These are phyloP conservation scores for Globodera ellingtonae DNA, from an alignment of 1,140 invertebrate species.

Conservation along the genomic window DNA sequence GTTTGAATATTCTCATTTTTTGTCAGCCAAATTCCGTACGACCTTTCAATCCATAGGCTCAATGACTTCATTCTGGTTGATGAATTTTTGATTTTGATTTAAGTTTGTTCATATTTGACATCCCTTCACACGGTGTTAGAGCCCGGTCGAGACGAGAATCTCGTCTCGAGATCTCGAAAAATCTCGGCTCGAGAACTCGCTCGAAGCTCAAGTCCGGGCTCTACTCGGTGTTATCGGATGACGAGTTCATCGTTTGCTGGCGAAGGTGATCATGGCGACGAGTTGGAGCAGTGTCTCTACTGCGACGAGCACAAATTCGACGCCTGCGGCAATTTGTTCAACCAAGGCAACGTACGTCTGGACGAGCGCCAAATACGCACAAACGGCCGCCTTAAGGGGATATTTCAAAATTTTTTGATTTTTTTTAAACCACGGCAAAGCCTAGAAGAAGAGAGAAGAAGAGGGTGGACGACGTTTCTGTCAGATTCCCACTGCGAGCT, in stretches of 20 bases:
- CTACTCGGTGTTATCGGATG: too few species aligned
- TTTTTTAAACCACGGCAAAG: slow-evolving; percentile 4
- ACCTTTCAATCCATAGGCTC: too few species aligned
- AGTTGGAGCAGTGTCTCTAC: slow-evolving; percentile 12
- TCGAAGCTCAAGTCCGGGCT: too few species aligned
- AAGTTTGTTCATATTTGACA: too few species aligned
- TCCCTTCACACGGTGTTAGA: too few species aligned
- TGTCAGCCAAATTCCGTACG: too few species aligned
- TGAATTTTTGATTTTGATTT: too few species aligned
- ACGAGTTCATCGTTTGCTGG: neutral
- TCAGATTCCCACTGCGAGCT: slow-evolving; percentile 21
- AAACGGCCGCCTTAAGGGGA: neutral
- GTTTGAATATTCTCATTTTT: too few species aligned
- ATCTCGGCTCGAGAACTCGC: too few species aligned
- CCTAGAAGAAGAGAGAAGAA: slow-evolving; percentile 22
- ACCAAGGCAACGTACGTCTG: slow-evolving; percentile 21
- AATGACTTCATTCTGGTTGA: too few species aligned
- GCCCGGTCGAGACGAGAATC: too few species aligned
- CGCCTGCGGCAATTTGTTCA: slow-evolving; percentile 20
- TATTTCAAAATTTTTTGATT: neutral
- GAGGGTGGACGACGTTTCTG: slow-evolving; percentile 15
- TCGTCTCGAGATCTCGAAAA: too few species aligned
- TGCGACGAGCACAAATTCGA: slow-evolving; percentile 16
- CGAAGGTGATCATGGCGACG: neutral
- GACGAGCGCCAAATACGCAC: slow-evolving; percentile 13